A percentile compares a stretch with the other conserved stretches of the same genome.
These are phyloP conservation scores for Aphyosemion australe DNA, from an alignment of 2,113 vertebrate genomes.

Conservation along the genomic window DNA sequence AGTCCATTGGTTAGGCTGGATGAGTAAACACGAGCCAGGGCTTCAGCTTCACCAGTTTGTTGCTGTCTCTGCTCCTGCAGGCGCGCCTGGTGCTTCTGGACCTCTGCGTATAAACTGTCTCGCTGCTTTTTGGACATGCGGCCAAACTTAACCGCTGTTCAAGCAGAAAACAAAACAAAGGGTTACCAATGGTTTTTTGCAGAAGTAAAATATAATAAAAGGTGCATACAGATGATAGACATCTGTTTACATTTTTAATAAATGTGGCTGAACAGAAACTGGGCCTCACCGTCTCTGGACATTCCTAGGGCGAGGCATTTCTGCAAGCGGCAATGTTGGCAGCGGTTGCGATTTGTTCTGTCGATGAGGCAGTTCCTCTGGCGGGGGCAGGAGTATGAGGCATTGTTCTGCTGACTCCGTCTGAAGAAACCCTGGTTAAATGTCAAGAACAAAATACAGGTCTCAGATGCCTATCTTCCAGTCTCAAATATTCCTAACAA, in stretches of 20 bases:
- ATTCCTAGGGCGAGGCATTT: constrained; percentile 99
- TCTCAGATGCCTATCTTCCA: not conserved
- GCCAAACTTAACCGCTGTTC: constrained; percentile 95
- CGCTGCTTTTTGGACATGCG: constrained; percentile 99
- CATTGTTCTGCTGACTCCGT: constrained; percentile 99
- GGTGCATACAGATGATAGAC: not conserved
- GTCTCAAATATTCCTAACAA: not conserved
- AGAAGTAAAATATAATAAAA: not conserved
- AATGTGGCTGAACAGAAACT: not conserved
- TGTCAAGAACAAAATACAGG: constrained; percentile 17
- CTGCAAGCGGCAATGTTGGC: constrained; percentile 99
- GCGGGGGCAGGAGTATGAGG: constrained; percentile 96
- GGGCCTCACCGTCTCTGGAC: constrained; percentile 94
- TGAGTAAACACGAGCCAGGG: constrained; percentile 92
- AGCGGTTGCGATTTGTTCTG: constrained; percentile 99
- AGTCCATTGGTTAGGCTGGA: constrained; percentile 90
- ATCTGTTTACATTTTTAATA: not conserved
- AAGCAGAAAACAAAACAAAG: not conserved
- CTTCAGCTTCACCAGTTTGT: constrained; percentile 92
- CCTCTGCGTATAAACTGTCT: constrained; percentile 96
- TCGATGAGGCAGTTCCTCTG: constrained; percentile 99
- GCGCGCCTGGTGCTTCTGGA: constrained; percentile 97
- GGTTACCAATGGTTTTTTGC: not conserved
- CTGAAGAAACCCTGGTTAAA: constrained; percentile 93
- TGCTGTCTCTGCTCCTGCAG: constrained; percentile 94